phyloP scores from a whole-genome alignment of 2,797 vertebrate genomes.

The Stomatorhinus walkeri region DNA sequence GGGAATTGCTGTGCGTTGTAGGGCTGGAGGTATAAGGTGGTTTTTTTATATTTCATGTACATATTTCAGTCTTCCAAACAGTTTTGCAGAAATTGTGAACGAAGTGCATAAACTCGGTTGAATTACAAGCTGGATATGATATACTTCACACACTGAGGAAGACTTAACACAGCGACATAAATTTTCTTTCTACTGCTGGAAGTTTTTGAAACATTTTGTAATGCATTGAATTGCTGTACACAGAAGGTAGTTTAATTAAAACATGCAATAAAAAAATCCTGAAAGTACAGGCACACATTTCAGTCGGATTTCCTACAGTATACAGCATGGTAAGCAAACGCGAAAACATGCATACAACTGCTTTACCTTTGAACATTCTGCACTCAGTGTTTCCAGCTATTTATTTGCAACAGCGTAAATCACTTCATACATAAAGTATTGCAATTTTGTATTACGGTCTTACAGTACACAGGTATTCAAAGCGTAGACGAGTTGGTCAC shows the following conservation, averaged over 20 bases:
- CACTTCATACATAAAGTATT: constrained; percentile 20
- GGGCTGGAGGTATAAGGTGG: neutral
- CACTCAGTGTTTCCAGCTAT: constrained; percentile 9
- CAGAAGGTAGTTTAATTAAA: constrained; percentile 4
- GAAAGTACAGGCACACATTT: neutral
- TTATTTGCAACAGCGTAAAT: constrained; percentile 24
- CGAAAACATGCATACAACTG: neutral
- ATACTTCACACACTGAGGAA: neutral
- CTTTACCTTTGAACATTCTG: neutral
- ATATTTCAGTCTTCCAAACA: neutral
- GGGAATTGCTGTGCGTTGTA: neutral
- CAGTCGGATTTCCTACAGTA: neutral
- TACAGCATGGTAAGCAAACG: neutral
- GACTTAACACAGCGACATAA: neutral
- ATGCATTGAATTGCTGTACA: neutral
- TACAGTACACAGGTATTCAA: constrained; percentile 17
- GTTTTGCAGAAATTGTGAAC: neutral
- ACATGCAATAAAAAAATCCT: neutral
- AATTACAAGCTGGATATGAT: neutral
- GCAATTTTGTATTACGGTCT: constrained; percentile 15
- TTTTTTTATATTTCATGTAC: neutral
- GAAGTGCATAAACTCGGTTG: neutral
- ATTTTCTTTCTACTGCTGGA: neutral
- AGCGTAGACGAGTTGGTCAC: constrained; percentile 13
- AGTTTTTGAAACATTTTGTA: neutral